Percentiles rank a stretch among this genome's conserved stretches.
These are phyloP conservation scores for Haplotaxodon microlepis DNA, from an alignment of 2,113 vertebrate genomes.

Conservation along the genomic window DNA sequence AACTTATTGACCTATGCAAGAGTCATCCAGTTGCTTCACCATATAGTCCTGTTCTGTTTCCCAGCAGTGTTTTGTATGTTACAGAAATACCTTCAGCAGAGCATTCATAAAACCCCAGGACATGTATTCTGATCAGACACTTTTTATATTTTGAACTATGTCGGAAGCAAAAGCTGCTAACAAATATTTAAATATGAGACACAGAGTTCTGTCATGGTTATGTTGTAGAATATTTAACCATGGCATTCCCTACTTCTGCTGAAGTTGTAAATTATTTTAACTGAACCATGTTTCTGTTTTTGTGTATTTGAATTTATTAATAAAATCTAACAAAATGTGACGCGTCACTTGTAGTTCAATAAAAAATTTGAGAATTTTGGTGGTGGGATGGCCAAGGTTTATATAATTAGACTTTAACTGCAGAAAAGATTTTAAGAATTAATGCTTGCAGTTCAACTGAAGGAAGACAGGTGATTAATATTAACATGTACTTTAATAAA, in stretches of 20 bases:
- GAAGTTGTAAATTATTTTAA: neutral
- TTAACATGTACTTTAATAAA: neutral
- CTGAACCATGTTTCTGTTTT: neutral
- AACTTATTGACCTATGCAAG: neutral
- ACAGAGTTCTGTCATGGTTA: neutral
- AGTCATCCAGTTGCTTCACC: neutral
- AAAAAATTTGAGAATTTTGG: neutral
- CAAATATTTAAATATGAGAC: neutral
- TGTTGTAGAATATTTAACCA: neutral
- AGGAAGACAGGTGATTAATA: neutral
- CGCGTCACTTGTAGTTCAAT: neutral
- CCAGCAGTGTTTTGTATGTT: neutral
- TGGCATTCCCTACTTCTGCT: neutral
- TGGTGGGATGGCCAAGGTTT: neutral
- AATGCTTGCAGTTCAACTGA: neutral
- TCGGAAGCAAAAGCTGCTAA: neutral
- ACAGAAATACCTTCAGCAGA: neutral
- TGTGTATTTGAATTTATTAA: neutral
- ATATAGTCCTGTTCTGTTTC: neutral
- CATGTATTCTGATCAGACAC: neutral
- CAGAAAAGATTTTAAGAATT: neutral
- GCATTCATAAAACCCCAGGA: neutral
- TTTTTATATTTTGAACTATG: neutral
- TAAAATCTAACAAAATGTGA: neutral
- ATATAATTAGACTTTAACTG: neutral